These are phyloP conservation scores for Aldabrachelys gigantea DNA, from an alignment of 2,113 vertebrate genomes.

Conservation along the genomic window DNA sequence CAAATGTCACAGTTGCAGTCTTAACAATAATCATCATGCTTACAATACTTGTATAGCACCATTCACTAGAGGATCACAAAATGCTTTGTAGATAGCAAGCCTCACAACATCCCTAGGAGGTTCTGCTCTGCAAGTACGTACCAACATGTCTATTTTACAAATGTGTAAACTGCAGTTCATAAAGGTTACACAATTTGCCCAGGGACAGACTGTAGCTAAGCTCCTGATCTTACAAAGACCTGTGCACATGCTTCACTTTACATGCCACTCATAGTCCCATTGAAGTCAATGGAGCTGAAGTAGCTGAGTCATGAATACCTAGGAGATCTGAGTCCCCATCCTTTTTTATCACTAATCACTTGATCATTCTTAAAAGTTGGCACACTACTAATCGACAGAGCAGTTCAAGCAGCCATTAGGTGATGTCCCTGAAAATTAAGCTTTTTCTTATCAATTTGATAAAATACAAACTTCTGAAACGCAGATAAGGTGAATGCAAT, in stretches of 20 bases:
- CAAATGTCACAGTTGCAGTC: constrained; percentile 26
- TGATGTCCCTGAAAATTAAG: not conserved
- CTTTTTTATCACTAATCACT: not conserved
- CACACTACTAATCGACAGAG: fast-evolving
- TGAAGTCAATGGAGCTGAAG: not conserved
- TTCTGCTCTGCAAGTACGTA: constrained; percentile 13
- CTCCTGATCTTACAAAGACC: not conserved
- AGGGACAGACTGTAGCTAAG: not conserved
- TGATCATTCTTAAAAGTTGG: not conserved
- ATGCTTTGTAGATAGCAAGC: constrained; percentile 31
- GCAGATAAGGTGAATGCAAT: not conserved
- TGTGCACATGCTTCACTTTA: not conserved
- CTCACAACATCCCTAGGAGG: constrained; percentile 1
- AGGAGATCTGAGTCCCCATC: not conserved
- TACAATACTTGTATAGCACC: constrained; percentile 6
- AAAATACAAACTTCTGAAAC: not conserved
- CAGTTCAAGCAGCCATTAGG: not conserved
- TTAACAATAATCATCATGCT: not conserved
- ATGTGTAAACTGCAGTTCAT: not conserved
- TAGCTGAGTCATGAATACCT: not conserved
- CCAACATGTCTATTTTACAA: not conserved
- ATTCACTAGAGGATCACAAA: constrained; percentile 18
- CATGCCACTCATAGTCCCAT: not conserved
- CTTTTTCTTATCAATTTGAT: not conserved
- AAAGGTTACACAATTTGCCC: not conserved